Conservation (phyloP, 2,888 invertebrate genomes). For the Xestoiulus laeticollis region DNA sequence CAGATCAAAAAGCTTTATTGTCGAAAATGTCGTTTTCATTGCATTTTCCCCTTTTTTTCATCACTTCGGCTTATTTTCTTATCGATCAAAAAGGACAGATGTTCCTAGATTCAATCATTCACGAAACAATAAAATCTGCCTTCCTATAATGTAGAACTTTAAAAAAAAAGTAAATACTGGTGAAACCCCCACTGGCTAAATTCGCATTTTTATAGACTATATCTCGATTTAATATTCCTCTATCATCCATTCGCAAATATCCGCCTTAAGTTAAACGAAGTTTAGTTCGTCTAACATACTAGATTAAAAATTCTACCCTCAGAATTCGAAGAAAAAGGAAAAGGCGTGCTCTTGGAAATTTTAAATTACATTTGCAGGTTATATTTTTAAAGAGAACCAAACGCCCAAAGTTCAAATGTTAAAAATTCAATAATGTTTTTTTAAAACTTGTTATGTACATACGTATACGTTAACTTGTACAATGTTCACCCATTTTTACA, state of each 20-base stretch:
- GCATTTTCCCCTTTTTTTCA: neutral
- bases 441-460: too few species aligned
- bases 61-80: neutral
- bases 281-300: too few species aligned
- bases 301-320: too few species aligned
- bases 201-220: neutral
- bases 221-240: neutral
- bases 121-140: neutral
- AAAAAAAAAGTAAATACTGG: neutral
- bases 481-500: too few species aligned
- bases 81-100: neutral
- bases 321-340: too few species aligned
- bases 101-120: neutral
- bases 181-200: neutral
- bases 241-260: neutral
- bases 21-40: neutral
- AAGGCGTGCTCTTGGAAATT: too few species aligned
- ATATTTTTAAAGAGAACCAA: too few species aligned
- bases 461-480: too few species aligned
- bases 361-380: too few species aligned
- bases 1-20: neutral
- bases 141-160: neutral
- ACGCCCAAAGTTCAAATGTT: too few species aligned
- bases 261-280: neutral
- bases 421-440: too few species aligned